These are phyloP conservation scores for Sminthurides aquaticus DNA, from an alignment of 2,888 invertebrate genomes.

Conservation along the genomic window DNA sequence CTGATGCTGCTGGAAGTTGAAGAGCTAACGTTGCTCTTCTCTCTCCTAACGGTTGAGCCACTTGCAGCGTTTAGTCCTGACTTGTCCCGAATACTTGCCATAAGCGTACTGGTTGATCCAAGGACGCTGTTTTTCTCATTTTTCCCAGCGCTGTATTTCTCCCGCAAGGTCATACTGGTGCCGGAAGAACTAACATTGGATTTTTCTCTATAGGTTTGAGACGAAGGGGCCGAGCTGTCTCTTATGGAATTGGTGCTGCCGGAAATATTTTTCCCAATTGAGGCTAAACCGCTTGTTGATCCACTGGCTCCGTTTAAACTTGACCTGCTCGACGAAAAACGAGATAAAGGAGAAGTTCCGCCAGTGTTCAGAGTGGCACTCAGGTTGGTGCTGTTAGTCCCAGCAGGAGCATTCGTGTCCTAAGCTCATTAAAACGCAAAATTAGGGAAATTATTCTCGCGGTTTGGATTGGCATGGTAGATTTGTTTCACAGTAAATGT, in stretches of 20 bases:
- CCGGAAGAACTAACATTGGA: not conserved
- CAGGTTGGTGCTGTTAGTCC: not conserved
- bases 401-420: not conserved
- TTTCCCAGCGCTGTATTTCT: not conserved
- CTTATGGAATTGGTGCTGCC: not conserved
- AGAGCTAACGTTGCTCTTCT: constrained; percentile 7
- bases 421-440: not conserved
- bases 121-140: not conserved
- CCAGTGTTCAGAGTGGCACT: not conserved
- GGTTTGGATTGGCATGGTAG: too few species aligned
- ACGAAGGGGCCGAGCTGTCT: not conserved
- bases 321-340: not conserved
- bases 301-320: not conserved
- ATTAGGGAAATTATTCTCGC: too few species aligned
- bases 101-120: not conserved
- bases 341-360: not conserved
- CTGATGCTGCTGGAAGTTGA: not conserved
- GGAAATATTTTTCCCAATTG: not conserved
- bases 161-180: not conserved
- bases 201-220: not conserved
- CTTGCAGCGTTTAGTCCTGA: not conserved
- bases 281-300: not conserved
- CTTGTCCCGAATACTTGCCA: constrained; percentile 2
- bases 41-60: constrained; percentile 1
- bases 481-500: too few species aligned